Evolutionary conservation across 2,888 invertebrate species (phyloP).

Genomic region (Emesis furor): DNA sequence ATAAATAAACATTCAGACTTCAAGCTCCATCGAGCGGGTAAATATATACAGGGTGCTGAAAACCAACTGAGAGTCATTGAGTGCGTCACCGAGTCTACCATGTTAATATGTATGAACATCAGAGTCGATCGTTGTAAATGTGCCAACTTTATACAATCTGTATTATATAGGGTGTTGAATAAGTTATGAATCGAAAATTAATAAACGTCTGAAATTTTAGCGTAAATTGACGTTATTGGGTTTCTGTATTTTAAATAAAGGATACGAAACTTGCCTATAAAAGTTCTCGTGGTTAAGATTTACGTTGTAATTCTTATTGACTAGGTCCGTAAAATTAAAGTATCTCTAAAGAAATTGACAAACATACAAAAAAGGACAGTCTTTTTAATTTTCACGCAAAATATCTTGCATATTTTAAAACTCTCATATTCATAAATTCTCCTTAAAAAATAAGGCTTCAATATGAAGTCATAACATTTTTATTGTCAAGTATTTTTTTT

Average conservation of each 20-base stretch:
- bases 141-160: constrained; percentile 75
- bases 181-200: constrained; percentile 78
- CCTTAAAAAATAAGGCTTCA: too few species aligned
- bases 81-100: constrained; percentile 79
- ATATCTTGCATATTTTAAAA: too few species aligned
- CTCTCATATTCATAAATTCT: too few species aligned
- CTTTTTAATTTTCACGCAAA: too few species aligned
- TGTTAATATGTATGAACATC: constrained; percentile 85
- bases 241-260: neutral
- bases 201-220: constrained; percentile 56
- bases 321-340: too few species aligned
- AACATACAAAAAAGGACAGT: too few species aligned
- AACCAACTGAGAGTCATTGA: constrained; percentile 80
- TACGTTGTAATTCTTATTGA: too few species aligned
- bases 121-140: constrained; percentile 75
- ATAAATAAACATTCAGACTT: constrained; percentile 28
- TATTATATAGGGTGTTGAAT: constrained; percentile 76
- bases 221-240: neutral
- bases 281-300: too few species aligned
- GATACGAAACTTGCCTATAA: too few species aligned
- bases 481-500: too few species aligned
- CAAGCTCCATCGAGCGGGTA: constrained; percentile 60
- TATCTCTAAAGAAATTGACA: too few species aligned
- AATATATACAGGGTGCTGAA: constrained; percentile 79
- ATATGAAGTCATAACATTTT: too few species aligned